phyloP scores from a whole-genome alignment of 1,140 invertebrate genomes.

The Magallana ariakensis region DNA sequence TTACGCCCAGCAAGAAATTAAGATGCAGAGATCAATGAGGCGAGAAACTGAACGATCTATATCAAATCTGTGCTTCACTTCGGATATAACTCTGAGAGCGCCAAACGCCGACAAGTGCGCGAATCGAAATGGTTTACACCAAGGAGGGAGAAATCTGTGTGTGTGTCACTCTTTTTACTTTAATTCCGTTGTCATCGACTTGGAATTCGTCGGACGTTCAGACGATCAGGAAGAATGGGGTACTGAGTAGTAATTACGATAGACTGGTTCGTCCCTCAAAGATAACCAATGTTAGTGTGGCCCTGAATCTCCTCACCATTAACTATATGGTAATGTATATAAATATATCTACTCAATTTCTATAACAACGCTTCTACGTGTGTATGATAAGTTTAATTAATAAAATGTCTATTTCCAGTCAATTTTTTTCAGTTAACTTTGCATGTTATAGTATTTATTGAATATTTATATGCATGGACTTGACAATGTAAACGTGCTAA shows the following conservation, averaged over 20 bases:
- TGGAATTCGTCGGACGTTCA: slow-evolving; percentile 12
- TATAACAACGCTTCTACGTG: no score
- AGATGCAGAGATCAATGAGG: not conserved
- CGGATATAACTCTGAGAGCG: not conserved
- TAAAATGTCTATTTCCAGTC: no score
- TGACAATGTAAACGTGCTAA: no score
- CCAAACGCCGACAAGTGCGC: not conserved
- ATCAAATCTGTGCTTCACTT: not conserved
- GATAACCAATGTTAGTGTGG: not conserved
- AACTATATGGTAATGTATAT: slow-evolving; percentile 7
- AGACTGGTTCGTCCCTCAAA: not conserved
- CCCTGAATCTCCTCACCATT: slow-evolving; percentile 1
- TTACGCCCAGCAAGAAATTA: not conserved
- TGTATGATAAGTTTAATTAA: no score
- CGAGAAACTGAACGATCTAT: not conserved
- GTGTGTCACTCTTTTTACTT: not conserved
- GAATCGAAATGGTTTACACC: not conserved
- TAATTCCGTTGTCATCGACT: not conserved
- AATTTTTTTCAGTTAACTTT: no score
- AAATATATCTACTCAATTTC: not conserved
- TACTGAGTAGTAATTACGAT: not conserved
- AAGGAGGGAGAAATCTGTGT: not conserved
- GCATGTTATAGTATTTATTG: no score
- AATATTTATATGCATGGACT: no score
- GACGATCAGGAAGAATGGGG: not conserved